phyloP scores from a whole-genome alignment of 2,113 vertebrate species.

The Ammospiza caudacuta region DNA sequence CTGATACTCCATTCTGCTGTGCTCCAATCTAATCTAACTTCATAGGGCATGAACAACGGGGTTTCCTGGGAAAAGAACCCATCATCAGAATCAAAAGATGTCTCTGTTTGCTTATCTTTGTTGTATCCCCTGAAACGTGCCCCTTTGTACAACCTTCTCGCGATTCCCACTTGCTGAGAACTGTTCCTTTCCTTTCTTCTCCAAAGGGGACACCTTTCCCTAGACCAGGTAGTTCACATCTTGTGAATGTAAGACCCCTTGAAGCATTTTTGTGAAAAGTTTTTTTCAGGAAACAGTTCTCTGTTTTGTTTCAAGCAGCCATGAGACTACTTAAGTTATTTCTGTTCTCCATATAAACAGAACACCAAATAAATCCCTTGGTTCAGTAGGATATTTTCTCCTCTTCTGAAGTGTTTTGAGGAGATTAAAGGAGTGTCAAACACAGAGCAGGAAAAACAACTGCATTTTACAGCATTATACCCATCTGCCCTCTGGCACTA shows the following conservation, averaged over 20 bases:
- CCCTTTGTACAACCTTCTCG: neutral
- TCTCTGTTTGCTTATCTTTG: neutral
- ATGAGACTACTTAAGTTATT: neutral
- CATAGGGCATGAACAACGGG: neutral
- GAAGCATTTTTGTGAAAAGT: neutral
- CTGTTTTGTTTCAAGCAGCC: neutral
- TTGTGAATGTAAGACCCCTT: neutral
- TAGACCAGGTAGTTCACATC: neutral
- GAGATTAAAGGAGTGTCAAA: neutral
- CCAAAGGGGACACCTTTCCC: neutral
- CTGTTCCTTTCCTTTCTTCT: neutral
- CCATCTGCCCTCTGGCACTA: neutral
- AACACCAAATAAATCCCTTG: neutral
- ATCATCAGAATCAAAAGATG: neutral
- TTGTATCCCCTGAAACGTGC: neutral
- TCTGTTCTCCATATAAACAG: neutral
- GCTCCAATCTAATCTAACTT: neutral
- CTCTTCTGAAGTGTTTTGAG: neutral
- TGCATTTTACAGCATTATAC: neutral
- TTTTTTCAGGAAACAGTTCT: neutral
- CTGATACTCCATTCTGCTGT: neutral
- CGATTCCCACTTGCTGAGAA: neutral
- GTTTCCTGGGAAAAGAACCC: neutral
- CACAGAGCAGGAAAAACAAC: neutral
- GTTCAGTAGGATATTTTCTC: neutral